Evolutionary conservation across 2,113 vertebrate species (phyloP).

Genomic region (Pseudorhombus dupliciocellatus): DNA sequence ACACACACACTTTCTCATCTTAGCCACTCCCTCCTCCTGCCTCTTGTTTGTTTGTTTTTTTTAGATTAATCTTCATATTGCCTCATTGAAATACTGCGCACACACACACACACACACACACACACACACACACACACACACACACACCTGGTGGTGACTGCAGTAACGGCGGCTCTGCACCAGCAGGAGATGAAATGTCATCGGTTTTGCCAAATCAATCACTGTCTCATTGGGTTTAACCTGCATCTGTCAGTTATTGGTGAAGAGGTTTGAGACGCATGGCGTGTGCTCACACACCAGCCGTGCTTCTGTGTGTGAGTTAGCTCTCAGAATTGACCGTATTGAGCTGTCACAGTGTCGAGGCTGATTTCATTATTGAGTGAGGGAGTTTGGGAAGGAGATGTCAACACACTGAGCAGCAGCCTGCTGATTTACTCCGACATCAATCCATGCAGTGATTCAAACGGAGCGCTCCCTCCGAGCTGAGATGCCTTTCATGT

Average conservation of each 20-base stretch:
- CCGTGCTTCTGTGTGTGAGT: slow-evolving; percentile 5
- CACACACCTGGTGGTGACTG: too few species aligned
- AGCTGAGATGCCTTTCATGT: slow-evolving; percentile 11
- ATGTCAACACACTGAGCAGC: slow-evolving; percentile 67
- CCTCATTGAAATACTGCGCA: not conserved
- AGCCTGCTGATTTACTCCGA: slow-evolving; percentile 61
- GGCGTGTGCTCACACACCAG: not conserved
- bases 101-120: not conserved
- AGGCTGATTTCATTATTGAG: slow-evolving; percentile 79
- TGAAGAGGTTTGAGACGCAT: too few species aligned
- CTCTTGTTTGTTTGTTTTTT: too few species aligned
- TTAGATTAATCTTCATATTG: slow-evolving; percentile 28
- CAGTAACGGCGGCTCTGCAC: too few species aligned
- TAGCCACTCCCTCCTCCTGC: slow-evolving; percentile 6
- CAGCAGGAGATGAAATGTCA: not conserved
- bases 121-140: too few species aligned
- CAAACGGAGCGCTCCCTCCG: slow-evolving; percentile 55
- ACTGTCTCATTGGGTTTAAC: not conserved
- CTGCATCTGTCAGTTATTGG: not conserved
- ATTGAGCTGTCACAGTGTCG: slow-evolving; percentile 69
- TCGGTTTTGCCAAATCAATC: not conserved
- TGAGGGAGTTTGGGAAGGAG: slow-evolving; percentile 46
- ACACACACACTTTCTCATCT: not conserved
- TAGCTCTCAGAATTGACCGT: slow-evolving; percentile 74
- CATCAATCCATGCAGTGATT: slow-evolving; percentile 71